Evolutionary conservation across 2,797 vertebrate species (phyloP).

Genomic region (Malacoctenus gilli): DNA sequence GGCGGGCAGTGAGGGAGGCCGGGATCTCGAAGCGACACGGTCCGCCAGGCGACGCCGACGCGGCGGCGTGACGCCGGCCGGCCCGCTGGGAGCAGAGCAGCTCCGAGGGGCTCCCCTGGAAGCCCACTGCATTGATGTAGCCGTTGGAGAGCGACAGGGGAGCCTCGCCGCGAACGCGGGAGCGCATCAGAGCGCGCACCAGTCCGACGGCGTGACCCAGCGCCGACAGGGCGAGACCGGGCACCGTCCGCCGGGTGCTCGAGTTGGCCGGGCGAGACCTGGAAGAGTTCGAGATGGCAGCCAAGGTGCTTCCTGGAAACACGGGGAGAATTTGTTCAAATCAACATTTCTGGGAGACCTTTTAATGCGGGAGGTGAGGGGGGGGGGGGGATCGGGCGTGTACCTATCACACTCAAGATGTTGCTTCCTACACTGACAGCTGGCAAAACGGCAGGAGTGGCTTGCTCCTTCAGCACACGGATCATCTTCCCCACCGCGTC

Average conservation of each 20-base stretch:
- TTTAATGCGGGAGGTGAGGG: too few species aligned
- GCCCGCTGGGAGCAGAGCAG: conserved; percentile 72
- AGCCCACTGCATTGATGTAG: conserved; percentile 71
- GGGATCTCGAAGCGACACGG: conserved; percentile 77
- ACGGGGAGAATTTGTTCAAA: conserved; percentile 10
- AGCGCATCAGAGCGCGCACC: conserved; percentile 72
- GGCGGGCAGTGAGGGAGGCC: conserved; percentile 57
- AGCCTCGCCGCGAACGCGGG: conserved; percentile 55
- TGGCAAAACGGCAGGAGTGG: conserved; percentile 49
- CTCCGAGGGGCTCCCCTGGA: conserved; percentile 68
- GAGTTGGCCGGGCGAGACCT: conserved; percentile 1
- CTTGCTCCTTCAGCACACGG: conserved; percentile 69
- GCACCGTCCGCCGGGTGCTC: conserved; percentile 15
- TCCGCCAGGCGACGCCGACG: neutral
- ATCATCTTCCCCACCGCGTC: conserved; percentile 79
- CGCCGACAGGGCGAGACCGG: conserved; percentile 54
- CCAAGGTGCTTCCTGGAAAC: conserved; percentile 74
- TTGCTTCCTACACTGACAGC: conserved; percentile 69
- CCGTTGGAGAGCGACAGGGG: conserved; percentile 66
- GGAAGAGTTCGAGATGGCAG: conserved; percentile 50
- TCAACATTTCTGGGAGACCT: neutral
- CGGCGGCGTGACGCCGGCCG: neutral
- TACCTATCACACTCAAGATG: conserved; percentile 74
- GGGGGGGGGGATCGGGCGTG: neutral
- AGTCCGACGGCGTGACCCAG: conserved; percentile 69